Base-by-base conservation (phyloP, 1,140 invertebrate species). In the Brachystomella parvula region DNA sequence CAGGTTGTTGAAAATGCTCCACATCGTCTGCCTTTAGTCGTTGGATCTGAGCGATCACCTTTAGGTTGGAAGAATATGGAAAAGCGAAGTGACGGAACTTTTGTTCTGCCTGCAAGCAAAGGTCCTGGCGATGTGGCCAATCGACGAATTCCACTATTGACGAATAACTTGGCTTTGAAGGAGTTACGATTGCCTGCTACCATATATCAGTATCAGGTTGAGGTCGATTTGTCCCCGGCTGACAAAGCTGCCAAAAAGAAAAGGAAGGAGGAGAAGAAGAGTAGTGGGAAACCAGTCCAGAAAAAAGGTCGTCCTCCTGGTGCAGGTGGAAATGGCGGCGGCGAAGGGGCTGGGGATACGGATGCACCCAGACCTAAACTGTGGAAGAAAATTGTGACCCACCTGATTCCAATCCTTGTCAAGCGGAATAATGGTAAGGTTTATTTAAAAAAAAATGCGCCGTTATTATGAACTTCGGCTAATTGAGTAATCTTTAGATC, bases 161-260 rank as follows among this genome's bases (percentile, higher is more conserved):
- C 32, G 29, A 63, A 63, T 33, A 44, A 63, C 29, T 29, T 63
- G 17, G 17, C 61, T 15, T 33, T 35, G 12, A 47, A 2, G 21
- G n/a, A 24, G 9, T 12, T 63, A 28, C n/a, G 19, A 29, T 35
- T 63, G 17, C 61, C 61, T 2, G 2, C 9, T 49, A 2, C 2
- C 12, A 28, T 63, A 28, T 63, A 26, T 29, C 61, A 49, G 19
- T 63, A 63, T 29, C 39, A 63, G 9, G 26, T 63, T 30, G 61
- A 47, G 21, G 32, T 63, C n/a, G 61, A 63, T 28, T 31, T 47
- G 61, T 9, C 17, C 17, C 21, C 47, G 3, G 39, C 9, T 6
- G 2, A n/a, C 44, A 63, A 63, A 28, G 19, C 15, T 30, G 44
- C 3, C 15, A 63, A 63, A 26, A 17, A 12, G 12, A 33, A 49